Percentiles rank a stretch among this genome's conserved stretches.
phyloP scores from a whole-genome alignment of 2,888 invertebrate genomes.

The Lepeophtheirus nordmannii region DNA sequence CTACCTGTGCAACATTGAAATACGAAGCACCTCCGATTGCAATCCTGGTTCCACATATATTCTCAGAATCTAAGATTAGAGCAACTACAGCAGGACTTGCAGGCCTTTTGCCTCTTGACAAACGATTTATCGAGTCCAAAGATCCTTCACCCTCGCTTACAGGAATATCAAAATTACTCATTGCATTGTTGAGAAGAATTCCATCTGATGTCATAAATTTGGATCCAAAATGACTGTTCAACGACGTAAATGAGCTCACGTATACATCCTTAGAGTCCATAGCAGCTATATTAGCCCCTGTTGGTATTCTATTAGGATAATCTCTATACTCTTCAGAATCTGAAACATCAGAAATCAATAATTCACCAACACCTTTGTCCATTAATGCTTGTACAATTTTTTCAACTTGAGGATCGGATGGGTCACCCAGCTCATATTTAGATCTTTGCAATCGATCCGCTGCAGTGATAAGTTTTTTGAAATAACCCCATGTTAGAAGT shows the following conservation, averaged over 20 bases:
- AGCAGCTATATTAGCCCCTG: slow-evolving; percentile 45
- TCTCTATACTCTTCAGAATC: neutral
- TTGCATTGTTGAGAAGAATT: slow-evolving; percentile 40
- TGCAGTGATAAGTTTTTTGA: neutral
- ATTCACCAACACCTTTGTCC: neutral
- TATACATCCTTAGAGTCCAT: slow-evolving; percentile 50
- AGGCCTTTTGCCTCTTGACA: slow-evolving; percentile 9
- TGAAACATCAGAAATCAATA: neutral
- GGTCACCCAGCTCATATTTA: slow-evolving; percentile 10
- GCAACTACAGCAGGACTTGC: slow-evolving; percentile 8
- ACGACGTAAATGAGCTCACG: slow-evolving; percentile 49
- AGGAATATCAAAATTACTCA: slow-evolving; percentile 26
- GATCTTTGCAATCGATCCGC: neutral
- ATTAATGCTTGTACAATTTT: slow-evolving; percentile 1
- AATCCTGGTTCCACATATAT: slow-evolving; percentile 19
- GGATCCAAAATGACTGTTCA: slow-evolving; percentile 41
- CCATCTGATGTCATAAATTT: slow-evolving; percentile 39
- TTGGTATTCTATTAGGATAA: slow-evolving; percentile 25
- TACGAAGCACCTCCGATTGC: neutral
- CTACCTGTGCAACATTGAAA: neutral
- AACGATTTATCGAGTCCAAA: neutral
- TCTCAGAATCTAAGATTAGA: neutral
- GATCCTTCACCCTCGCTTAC: neutral
- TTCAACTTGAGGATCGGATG: neutral
- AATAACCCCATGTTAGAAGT: neutral